Conservation (phyloP, 2,888 invertebrate species). For the Anarsia innoxiella region DNA sequence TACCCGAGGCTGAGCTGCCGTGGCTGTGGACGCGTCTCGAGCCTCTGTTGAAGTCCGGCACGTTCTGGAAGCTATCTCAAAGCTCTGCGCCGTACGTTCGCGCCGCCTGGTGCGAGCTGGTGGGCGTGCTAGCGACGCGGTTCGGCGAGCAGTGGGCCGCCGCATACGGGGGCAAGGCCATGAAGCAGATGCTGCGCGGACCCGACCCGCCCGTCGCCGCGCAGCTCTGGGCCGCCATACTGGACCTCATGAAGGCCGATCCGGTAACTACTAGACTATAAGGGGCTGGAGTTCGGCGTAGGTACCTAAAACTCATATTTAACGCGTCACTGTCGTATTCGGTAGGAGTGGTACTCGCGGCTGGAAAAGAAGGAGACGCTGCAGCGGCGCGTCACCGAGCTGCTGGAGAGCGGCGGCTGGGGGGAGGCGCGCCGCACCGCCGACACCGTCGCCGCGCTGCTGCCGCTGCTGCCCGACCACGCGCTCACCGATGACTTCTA, state of each 20-base stretch:
- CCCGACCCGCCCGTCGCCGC: conserved; percentile 47
- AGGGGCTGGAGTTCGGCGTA: too few species aligned
- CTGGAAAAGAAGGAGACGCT: conserved; percentile 84
- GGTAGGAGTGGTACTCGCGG: conserved; percentile 82
- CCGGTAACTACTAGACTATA: too few species aligned
- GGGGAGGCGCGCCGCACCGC: conserved; percentile 84
- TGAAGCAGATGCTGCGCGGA: conserved; percentile 28
- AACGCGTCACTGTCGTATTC: neutral
- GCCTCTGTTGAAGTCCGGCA: conserved; percentile 71
- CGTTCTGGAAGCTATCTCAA: conserved; percentile 84
- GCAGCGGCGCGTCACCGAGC: conserved; percentile 40
- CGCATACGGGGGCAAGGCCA: conserved; percentile 75
- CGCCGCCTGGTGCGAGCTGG: conserved; percentile 80
- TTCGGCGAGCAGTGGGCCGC: conserved; percentile 50
- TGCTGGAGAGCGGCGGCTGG: conserved; percentile 76
- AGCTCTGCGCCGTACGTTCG: conserved; percentile 58
- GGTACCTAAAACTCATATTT: neutral
- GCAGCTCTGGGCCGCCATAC: conserved; percentile 83
- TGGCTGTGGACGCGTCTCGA: conserved; percentile 69
- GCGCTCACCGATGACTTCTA: conserved; percentile 74
- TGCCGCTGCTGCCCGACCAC: conserved; percentile 79
- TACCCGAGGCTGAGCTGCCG: conserved; percentile 64
- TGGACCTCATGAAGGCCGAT: conserved; percentile 66
- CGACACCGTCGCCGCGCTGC: conserved; percentile 83
- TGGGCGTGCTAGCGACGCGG: conserved; percentile 77